Conservation (phyloP, 2,888 invertebrate genomes). For the Ariolimax columbianus region DNA sequence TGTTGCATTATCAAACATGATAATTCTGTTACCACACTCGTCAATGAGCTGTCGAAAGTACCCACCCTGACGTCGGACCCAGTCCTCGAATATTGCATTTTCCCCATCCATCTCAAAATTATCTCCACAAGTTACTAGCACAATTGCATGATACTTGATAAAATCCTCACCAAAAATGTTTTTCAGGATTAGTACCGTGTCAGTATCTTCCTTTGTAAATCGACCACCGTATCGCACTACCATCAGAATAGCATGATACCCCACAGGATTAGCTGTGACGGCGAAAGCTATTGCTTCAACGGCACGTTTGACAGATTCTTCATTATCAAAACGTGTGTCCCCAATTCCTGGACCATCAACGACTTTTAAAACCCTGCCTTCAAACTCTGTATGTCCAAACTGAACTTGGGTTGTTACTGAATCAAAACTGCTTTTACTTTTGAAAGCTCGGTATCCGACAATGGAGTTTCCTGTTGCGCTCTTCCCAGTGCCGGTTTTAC, state of each 20-base stretch:
- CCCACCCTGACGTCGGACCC: neutral
- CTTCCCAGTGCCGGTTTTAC: conserved; percentile 8
- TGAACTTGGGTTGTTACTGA: neutral
- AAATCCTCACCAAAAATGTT: conserved; percentile 18
- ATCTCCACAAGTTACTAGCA: neutral
- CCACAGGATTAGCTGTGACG: neutral
- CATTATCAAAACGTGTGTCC: neutral
- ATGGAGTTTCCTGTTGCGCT: conserved; percentile 20
- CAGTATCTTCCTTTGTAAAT: conserved; percentile 23
- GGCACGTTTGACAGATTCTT: neutral
- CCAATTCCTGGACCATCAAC: conserved; percentile 32
- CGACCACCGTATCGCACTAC: neutral
- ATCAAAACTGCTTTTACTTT: neutral
- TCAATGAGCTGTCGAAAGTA: neutral
- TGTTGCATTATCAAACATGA: conserved; percentile 4
- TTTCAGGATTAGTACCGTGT: neutral
- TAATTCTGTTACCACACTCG: neutral
- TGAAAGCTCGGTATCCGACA: conserved; percentile 18
- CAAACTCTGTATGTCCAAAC: conserved; percentile 7
- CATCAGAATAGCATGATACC: conserved; percentile 7
- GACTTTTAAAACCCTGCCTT: conserved; percentile 9
- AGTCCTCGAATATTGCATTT: neutral
- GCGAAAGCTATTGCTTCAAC: conserved; percentile 15
- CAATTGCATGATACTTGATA: neutral
- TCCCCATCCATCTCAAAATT: neutral